These are phyloP conservation scores for Stegastes partitus DNA, from an alignment of 2,113 vertebrate species.

Conservation along the genomic window DNA sequence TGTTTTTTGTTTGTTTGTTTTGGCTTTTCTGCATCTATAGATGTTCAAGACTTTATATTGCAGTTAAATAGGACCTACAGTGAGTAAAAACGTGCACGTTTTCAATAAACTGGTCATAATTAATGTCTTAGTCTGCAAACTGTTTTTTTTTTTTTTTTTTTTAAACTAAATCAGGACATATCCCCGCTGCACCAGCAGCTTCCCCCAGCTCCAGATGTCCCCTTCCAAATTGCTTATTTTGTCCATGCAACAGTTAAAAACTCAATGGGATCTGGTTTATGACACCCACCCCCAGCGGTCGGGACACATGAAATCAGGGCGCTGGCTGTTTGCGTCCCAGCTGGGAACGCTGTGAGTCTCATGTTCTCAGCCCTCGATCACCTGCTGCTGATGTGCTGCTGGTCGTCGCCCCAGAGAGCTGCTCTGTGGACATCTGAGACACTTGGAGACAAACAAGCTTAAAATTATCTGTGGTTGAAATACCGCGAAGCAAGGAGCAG, in stretches of 20 bases:
- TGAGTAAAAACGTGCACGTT: no score
- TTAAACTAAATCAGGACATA: no score
- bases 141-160: no score
- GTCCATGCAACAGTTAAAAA: neutral
- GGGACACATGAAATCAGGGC: slow-evolving; percentile 15
- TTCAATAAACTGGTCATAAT: no score
- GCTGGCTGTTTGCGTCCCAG: slow-evolving; percentile 25
- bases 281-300: neutral
- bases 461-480: neutral
- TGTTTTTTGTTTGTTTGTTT: no score
- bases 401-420: slow-evolving; percentile 1
- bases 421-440: slow-evolving; percentile 10
- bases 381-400: slow-evolving; percentile 57
- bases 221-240: neutral
- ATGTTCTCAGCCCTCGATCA: slow-evolving; percentile 35
- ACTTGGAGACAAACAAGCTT: no score
- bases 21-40: no score
- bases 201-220: neutral
- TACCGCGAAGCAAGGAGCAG: neutral
- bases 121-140: neutral
- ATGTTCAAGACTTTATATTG: no score
- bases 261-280: neutral
- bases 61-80: no score
- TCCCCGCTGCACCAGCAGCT: neutral
- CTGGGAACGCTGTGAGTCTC: slow-evolving; percentile 34